These are phyloP conservation scores for Chamaetylas fuelleborni DNA, from an alignment of 2,113 vertebrate genomes.

Conservation along the genomic window DNA sequence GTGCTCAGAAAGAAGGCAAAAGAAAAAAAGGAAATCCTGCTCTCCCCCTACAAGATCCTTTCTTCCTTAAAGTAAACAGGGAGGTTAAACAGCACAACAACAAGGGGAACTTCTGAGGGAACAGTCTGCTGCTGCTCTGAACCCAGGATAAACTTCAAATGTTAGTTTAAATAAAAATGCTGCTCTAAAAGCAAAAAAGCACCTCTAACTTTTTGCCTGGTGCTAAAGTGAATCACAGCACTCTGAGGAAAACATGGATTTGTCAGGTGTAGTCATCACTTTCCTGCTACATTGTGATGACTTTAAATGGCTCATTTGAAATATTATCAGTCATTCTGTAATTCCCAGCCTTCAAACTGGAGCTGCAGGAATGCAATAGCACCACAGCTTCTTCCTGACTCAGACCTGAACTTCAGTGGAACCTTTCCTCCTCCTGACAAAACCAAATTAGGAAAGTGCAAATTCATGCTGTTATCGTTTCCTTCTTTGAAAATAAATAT, in stretches of 20 bases:
- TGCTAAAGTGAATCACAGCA: not conserved
- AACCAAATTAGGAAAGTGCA: not conserved
- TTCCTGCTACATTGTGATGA: not conserved
- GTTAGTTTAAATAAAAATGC: not conserved
- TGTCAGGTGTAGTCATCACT: not conserved
- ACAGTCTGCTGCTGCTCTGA: not conserved
- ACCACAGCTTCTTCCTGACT: not conserved
- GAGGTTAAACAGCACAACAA: not conserved
- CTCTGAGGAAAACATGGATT: not conserved
- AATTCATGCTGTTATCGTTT: not conserved
- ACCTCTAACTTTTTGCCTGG: not conserved
- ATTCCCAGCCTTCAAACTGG: not conserved
- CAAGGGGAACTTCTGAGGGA: not conserved
- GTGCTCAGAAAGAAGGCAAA: not conserved
- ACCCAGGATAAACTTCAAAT: not conserved
- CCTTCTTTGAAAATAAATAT: not conserved
- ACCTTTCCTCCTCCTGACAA: not conserved
- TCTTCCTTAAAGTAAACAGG: not conserved
- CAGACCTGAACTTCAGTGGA: not conserved
- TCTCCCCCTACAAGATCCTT: not conserved
- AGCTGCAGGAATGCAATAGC: not conserved
- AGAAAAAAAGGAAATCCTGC: not conserved
- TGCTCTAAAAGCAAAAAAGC: not conserved
- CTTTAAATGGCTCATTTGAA: not conserved
- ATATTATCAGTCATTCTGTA: not conserved